Conservation (phyloP, 2,888 invertebrate genomes). For the Leucophenga maculata region DNA sequence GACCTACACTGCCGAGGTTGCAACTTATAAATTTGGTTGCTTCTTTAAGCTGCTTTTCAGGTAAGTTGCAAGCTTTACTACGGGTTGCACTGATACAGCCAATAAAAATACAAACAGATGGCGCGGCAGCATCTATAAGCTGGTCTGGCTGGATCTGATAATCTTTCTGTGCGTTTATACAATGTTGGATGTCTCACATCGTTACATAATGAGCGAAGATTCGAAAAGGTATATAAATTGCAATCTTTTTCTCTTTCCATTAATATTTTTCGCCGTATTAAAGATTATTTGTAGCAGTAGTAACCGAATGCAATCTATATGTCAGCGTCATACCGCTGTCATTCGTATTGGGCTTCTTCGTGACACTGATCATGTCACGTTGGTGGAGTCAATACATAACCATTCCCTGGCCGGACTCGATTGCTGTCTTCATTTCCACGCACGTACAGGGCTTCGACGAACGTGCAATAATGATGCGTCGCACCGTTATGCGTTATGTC, state of each 20-base stretch:
- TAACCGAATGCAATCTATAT: conserved; percentile 85
- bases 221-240: conserved; percentile 40
- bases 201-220: conserved; percentile 34
- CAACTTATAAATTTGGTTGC: conserved; percentile 63
- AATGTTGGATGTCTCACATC: conserved; percentile 57
- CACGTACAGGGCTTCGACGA: conserved; percentile 88
- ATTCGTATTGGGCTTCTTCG: conserved; percentile 94
- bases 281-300: conserved; percentile 85
- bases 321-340: conserved; percentile 89
- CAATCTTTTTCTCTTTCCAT: not conserved
- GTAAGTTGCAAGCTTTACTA: conserved; percentile 36
- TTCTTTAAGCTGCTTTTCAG: conserved; percentile 59
- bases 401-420: conserved; percentile 90
- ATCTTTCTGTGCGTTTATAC: conserved; percentile 84
- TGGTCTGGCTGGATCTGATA: conserved; percentile 89
- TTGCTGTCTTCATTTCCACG: conserved; percentile 86
- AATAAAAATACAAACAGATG: conserved; percentile 78
- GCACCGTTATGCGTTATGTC: conserved; percentile 85
- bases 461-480: conserved; percentile 83
- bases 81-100: too few species aligned
- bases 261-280: conserved; percentile 46
- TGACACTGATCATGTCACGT: conserved; percentile 87
- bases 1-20: conserved; percentile 64
- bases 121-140: conserved; percentile 94
- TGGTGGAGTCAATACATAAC: conserved; percentile 90